Percentiles rank a stretch among this genome's conserved stretches.
These are phyloP conservation scores for Morpho deidamia DNA, from an alignment of 2,888 invertebrate genomes.

Conservation along the genomic window DNA sequence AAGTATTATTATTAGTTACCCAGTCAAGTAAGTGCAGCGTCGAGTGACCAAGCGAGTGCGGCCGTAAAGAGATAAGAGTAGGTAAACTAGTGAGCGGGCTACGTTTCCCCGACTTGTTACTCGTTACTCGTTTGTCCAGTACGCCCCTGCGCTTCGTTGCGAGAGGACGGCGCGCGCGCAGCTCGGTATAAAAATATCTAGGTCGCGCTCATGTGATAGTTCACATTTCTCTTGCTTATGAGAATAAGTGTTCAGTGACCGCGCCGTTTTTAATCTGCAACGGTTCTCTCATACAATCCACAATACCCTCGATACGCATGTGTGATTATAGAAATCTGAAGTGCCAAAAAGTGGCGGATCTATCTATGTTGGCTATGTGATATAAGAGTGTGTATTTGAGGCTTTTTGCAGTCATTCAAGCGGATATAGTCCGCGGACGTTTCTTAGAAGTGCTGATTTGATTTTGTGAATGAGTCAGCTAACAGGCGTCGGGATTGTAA, in stretches of 20 bases:
- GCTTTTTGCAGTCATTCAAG: conserved; percentile 32
- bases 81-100: conserved; percentile 72
- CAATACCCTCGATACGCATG: conserved; percentile 24
- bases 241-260: conserved; percentile 54
- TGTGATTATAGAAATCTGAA: conserved; percentile 43
- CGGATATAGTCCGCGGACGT: conserved; percentile 42
- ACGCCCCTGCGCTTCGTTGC: conserved; percentile 54
- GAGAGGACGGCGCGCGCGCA: conserved; percentile 64
- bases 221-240: conserved; percentile 53
- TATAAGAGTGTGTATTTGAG: conserved; percentile 31
- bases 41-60: conserved; percentile 45
- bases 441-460: conserved; percentile 52
- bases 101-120: conserved; percentile 33
- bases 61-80: conserved; percentile 68
- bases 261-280: conserved; percentile 39
- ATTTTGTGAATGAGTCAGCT: conserved; percentile 76
- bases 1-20: conserved; percentile 8
- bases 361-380: conserved; percentile 69
- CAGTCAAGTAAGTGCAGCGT: conserved; percentile 28
- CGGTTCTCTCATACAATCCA: conserved; percentile 27
- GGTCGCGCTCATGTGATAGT: conserved; percentile 61
- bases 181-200: conserved; percentile 36
- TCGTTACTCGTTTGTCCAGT: conserved; percentile 34
- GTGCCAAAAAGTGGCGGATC: conserved; percentile 46
- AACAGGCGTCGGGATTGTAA: conserved; percentile 74